Percentiles rank a stretch among this genome's conserved stretches.
These are phyloP conservation scores for Trichonephila clavata DNA, from an alignment of 1,140 invertebrate species.

Conservation along the genomic window DNA sequence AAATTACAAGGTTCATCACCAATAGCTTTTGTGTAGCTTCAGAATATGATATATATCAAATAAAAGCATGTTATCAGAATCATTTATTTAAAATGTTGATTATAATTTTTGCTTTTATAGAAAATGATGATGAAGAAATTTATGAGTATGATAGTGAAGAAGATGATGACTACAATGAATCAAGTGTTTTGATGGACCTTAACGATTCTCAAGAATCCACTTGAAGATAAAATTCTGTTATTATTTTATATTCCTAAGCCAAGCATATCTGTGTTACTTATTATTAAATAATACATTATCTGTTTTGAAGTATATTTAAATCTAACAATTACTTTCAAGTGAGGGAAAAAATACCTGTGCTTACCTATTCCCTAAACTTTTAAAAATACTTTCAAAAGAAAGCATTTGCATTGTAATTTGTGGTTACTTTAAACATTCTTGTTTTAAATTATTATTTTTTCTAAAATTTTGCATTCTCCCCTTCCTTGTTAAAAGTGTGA, in stretches of 20 bases:
- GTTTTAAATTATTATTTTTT: neutral
- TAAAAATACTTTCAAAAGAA: neutral
- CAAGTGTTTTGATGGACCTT: neutral
- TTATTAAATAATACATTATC: neutral
- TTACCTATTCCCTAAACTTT: neutral
- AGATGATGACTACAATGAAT: neutral
- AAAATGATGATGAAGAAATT: neutral
- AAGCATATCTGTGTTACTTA: constrained; percentile 11
- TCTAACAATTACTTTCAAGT: neutral
- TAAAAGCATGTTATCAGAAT: neutral
- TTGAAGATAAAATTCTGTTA: too few relatives aligned
- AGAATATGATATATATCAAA: neutral
- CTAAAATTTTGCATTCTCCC: too few relatives aligned
- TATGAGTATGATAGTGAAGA: neutral
- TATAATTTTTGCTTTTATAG: neutral
- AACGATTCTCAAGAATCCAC: neutral
- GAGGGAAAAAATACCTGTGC: neutral
- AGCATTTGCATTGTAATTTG: neutral
- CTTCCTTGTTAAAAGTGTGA: too few relatives aligned
- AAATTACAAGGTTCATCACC: neutral
- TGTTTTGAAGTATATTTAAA: too few relatives aligned
- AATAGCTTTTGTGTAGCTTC: neutral
- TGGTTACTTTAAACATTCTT: neutral
- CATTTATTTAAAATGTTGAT: neutral
- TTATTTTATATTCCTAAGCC: neutral